Conservation (phyloP, 2,797 vertebrate species). For the Columba guinea region DNA sequence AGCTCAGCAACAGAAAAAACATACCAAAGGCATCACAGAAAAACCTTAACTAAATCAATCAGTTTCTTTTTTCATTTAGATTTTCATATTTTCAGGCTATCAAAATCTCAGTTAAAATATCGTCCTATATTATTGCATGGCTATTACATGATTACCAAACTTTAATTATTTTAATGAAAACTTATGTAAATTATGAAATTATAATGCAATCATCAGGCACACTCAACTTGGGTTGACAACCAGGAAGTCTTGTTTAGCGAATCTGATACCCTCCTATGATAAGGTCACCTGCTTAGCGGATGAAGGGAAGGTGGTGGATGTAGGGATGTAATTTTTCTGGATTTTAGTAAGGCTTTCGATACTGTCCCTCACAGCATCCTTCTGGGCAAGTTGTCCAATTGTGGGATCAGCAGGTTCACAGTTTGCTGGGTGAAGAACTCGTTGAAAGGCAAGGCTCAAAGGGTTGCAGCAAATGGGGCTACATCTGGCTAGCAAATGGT, state of each 20-base stretch:
- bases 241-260: not conserved
- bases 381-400: not conserved
- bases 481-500: accelerated
- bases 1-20: not conserved
- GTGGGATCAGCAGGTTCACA: not conserved
- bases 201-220: not conserved
- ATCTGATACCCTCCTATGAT: not conserved
- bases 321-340: not conserved
- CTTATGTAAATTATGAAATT: not conserved
- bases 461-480: not conserved
- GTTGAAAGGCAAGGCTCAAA: not conserved
- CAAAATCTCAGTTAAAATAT: not conserved
- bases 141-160: not conserved
- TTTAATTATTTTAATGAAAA: not conserved
- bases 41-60: not conserved
- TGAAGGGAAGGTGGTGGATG: not conserved
- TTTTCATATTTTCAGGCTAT: not conserved
- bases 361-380: not conserved
- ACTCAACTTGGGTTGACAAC: not conserved
- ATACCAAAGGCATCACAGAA: not conserved
- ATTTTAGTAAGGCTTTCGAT: not conserved
- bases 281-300: not conserved
- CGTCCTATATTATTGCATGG: not conserved
- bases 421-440: not conserved
- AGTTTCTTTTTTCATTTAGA: not conserved